phyloP scores from a whole-genome alignment of 2,113 vertebrate genomes.

The Podocnemis expansa region DNA sequence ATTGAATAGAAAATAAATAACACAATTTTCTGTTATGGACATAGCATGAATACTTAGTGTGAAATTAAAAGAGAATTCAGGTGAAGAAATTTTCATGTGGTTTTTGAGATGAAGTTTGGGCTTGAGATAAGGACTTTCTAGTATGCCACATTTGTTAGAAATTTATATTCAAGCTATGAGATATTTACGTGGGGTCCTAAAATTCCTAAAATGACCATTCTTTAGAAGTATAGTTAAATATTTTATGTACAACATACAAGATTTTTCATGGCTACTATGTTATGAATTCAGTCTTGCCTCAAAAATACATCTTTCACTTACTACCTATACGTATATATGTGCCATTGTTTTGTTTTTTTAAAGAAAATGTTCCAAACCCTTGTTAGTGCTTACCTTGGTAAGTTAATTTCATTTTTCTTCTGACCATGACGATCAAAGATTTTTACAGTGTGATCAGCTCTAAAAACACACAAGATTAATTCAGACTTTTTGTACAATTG shows the following conservation, averaged over 20 bases:
- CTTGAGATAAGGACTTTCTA: background rate
- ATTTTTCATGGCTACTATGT: background rate
- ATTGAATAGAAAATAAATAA: background rate
- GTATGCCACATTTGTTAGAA: background rate
- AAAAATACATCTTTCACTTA: background rate
- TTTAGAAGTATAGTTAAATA: background rate
- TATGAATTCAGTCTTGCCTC: background rate
- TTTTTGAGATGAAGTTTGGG: background rate
- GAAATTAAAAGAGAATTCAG: background rate
- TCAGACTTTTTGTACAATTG: background rate
- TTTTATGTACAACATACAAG: background rate
- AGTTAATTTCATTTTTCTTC: conserved; percentile 90
- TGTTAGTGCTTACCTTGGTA: conserved; percentile 86
- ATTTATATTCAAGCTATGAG: background rate
- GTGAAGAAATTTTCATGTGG: background rate
- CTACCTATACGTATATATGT: background rate
- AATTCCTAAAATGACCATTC: background rate
- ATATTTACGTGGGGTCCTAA: background rate
- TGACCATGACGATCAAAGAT: conserved; percentile 98
- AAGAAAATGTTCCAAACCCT: conserved; percentile 4
- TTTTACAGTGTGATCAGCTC: conserved; percentile 89
- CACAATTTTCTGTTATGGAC: background rate
- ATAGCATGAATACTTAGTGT: background rate
- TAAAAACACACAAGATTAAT: conserved; percentile 62
- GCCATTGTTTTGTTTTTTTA: background rate